These are phyloP conservation scores for Patella ulyssiponensis DNA, from an alignment of 2,888 invertebrate species.

Conservation along the genomic window DNA sequence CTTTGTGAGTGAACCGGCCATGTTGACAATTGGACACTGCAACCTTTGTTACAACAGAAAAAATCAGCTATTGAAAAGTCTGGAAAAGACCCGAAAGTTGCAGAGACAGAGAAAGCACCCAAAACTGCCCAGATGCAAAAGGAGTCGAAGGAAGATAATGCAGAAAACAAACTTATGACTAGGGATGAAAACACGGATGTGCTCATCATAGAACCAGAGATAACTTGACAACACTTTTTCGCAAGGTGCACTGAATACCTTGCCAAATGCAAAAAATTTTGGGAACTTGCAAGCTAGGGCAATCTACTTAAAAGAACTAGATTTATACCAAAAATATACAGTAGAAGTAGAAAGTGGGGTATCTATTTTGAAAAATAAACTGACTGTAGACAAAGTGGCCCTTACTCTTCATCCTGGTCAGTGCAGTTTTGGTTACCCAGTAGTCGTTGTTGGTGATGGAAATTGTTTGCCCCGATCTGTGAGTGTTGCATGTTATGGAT, in stretches of 20 bases:
- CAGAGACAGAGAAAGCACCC: too few species aligned
- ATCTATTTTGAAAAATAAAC: neutral
- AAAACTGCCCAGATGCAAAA: too few species aligned
- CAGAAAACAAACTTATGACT: too few species aligned
- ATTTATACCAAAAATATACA: neutral
- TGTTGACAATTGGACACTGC: too few species aligned
- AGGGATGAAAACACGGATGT: too few species aligned
- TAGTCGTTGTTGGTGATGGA: slow-evolving; percentile 27
- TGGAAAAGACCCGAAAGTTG: too few species aligned
- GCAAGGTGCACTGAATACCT: neutral
- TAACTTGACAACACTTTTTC: neutral
- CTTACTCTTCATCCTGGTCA: neutral
- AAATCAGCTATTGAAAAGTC: too few species aligned
- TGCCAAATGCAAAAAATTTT: slow-evolving; percentile 6
- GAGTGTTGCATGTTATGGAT: slow-evolving; percentile 32
- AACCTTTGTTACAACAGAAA: too few species aligned
- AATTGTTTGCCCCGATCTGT: slow-evolving; percentile 35
- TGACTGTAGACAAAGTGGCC: neutral
- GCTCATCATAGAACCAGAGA: too few species aligned
- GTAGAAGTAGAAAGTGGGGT: neutral
- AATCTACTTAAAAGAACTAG: slow-evolving; percentile 6
- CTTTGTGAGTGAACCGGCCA: too few species aligned
- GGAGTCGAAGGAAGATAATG: too few species aligned
- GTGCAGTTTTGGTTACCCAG: neutral
- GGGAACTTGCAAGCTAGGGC: neutral